phyloP scores from a whole-genome alignment of 2,888 invertebrate species.

The Nasonia oneida region DNA sequence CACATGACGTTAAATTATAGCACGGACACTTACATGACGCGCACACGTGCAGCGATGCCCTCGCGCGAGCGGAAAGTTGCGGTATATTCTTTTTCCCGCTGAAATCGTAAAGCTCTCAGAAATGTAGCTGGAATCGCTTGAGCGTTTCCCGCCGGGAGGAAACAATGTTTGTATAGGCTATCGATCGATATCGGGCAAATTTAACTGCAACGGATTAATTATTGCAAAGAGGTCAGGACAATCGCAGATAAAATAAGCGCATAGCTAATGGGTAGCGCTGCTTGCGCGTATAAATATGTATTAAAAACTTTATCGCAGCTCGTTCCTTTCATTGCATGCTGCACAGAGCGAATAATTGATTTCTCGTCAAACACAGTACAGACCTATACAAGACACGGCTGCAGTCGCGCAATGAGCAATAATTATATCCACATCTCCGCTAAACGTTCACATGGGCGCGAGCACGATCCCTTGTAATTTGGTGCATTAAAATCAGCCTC shows the following conservation, averaged over 20 bases:
- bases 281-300: conserved; percentile 37
- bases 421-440: conserved; percentile 8
- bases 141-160: neutral
- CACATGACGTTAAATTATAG: conserved; percentile 48
- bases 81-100: neutral
- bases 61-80: neutral
- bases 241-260: conserved; percentile 2
- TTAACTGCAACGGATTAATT: conserved; percentile 1
- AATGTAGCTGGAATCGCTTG: too few species aligned
- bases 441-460: neutral
- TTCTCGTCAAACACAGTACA: neutral
- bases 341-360: conserved; percentile 31
- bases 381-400: neutral
- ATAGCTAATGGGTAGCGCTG: neutral
- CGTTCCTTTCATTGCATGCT: neutral
- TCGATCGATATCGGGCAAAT: neutral
- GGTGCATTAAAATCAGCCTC: neutral
- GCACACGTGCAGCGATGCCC: neutral
- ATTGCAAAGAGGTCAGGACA: neutral
- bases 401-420: neutral
- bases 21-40: conserved; percentile 28
- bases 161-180: neutral
- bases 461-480: conserved; percentile 22
- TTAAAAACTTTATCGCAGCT: conserved; percentile 36
- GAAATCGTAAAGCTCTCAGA: neutral